Base-by-base conservation (phyloP, 2,113 vertebrate species). In the Phylloscopus trochilus region DNA sequence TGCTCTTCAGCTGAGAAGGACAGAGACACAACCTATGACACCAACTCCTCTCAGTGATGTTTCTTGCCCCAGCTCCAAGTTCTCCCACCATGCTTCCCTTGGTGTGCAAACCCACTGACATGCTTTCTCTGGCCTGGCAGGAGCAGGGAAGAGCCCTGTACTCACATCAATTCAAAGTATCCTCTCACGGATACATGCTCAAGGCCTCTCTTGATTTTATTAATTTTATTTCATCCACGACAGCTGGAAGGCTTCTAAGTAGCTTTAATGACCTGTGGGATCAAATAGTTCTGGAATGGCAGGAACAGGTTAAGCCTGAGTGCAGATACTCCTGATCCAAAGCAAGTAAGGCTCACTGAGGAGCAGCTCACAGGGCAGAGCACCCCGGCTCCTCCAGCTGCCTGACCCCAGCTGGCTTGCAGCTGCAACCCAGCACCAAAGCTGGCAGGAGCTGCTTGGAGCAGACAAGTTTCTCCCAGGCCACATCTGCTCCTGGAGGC, bases 371-470 rank as follows among this genome's bases (percentile, higher is more conserved):
- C 0, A 3, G 35, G 33, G 37, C 64, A 74, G 16, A 70, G 39
- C 17, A 67, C 14, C 41, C 31, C 0, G 0, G 66, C 16, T 13
- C 7, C 15, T 15, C 21, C 6, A 1, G 64, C 58, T 70, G 56
- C 56, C 60, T 0, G 0, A 58, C 10, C 37, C 47, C 52, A 59
- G 30, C 33, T 16, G 79, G 23, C 31, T 28, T 66, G 46, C 30
- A 74, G 43, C 23, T 84, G 24, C 46, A 85, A 31, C 16, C 18
- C 76, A 73, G 16, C n/a, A 35, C 58, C 30, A 58, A 87, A 89
- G 76, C 66, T 24, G 5, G 21, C 4, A 19, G 79, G 87, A 89
- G 58, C 51, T 77, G 21, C 35, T 39, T 27, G 6, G 7, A 83
- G n/a, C 44, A 41, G 41, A 20, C 0, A 0, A 80, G 41, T 14